Percentiles rank a stretch among this genome's conserved stretches.
Evolutionary conservation across 2,113 vertebrate species (phyloP).

Genomic region (Ochotona princeps): DNA sequence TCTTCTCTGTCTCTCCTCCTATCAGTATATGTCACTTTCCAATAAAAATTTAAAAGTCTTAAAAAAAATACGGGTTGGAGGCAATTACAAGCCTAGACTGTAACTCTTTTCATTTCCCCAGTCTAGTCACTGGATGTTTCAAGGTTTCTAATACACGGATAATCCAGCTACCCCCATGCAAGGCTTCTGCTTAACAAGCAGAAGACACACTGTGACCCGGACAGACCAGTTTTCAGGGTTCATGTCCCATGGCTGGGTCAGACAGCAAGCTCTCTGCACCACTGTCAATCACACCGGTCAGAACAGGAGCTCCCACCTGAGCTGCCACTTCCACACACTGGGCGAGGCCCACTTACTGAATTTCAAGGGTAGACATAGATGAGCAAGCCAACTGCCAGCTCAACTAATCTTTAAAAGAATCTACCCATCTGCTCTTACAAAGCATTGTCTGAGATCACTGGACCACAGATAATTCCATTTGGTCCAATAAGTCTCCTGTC

Average conservation of each 20-base stretch:
- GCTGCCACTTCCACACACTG: neutral
- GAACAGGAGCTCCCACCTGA: slow-evolving; percentile 1
- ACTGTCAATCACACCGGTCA: slow-evolving; percentile 12
- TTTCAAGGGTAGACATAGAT: slow-evolving; percentile 2
- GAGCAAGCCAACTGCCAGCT: slow-evolving; percentile 41
- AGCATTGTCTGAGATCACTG: slow-evolving; percentile 55
- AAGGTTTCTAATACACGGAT: slow-evolving; percentile 18
- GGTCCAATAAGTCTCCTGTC: slow-evolving; percentile 51
- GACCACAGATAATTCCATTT: slow-evolving; percentile 60
- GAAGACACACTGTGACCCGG: neutral
- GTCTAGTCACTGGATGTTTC: neutral
- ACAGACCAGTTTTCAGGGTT: slow-evolving; percentile 36
- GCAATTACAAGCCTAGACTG: neutral
- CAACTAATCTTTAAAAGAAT: slow-evolving; percentile 60
- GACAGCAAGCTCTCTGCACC: neutral
- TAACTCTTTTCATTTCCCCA: neutral
- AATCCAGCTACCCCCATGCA: neutral
- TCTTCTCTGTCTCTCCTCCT: no score
- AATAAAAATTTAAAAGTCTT: no score
- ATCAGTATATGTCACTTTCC: no score
- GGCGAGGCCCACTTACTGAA: slow-evolving; percentile 46
- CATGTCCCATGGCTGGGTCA: neutral
- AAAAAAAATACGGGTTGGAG: neutral
- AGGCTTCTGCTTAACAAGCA: neutral
- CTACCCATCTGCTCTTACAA: slow-evolving; percentile 62